Percentiles rank a stretch among this genome's conserved stretches.
Conservation (phyloP, 2,888 invertebrate species). For the Agrotis puta region DNA sequence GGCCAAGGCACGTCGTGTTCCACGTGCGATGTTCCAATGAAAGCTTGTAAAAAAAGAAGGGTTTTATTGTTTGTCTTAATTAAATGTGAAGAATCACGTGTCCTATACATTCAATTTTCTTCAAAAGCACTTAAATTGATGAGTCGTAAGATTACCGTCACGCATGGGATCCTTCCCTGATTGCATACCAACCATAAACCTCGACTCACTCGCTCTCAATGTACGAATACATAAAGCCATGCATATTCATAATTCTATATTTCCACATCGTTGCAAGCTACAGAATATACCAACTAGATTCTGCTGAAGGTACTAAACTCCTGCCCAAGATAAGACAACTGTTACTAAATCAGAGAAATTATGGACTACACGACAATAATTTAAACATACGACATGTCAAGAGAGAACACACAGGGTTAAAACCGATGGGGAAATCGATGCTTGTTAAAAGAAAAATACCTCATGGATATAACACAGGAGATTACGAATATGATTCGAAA, state of each 20-base stretch:
- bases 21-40: too few species aligned
- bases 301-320: not conserved
- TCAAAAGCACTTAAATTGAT: conserved; percentile 19
- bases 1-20: too few species aligned
- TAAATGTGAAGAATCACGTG: conserved; percentile 9
- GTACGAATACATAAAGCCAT: conserved; percentile 41
- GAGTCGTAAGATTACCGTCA: conserved; percentile 31
- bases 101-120: conserved; percentile 18
- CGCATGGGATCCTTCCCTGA: conserved; percentile 37
- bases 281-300: conserved; percentile 32
- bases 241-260: conserved; percentile 37
- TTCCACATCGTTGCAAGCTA: conserved; percentile 30
- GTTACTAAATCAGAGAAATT: not conserved
- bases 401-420: not conserved
- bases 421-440: conserved; percentile 22
- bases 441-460: conserved; percentile 66
- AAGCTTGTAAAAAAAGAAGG: too few species aligned
- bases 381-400: not conserved
- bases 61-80: not conserved
- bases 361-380: not conserved
- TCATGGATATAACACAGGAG: conserved; percentile 49
- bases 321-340: conserved; percentile 19
- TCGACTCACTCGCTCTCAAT: conserved; percentile 21
- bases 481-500: conserved; percentile 62
- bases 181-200: conserved; percentile 30